These are phyloP conservation scores for Aspidiotus destructor DNA, from an alignment of 2,888 invertebrate species.

Conservation along the genomic window DNA sequence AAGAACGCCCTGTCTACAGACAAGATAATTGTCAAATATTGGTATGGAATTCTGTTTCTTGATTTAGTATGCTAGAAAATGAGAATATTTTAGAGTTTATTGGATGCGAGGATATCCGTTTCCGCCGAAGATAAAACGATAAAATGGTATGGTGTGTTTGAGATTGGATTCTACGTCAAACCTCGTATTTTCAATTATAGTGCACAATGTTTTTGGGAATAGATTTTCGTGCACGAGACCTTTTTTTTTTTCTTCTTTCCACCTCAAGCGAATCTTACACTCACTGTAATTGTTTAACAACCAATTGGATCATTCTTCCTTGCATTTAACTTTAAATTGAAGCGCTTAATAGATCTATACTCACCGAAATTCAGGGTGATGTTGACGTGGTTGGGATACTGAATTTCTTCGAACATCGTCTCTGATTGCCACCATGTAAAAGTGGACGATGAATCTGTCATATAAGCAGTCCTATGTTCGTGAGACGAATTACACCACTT, in stretches of 20 bases:
- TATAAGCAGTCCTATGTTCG: constrained; percentile 60
- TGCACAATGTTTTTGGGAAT: no score
- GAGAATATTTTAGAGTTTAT: no score
- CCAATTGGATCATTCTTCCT: background rate
- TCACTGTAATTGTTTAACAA: background rate
- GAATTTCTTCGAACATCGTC: constrained; percentile 89
- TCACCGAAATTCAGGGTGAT: constrained; percentile 77
- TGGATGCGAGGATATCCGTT: no score
- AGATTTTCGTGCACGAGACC: no score
- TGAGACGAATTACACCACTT: constrained; percentile 58
- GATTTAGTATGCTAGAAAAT: no score
- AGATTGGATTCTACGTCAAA: no score
- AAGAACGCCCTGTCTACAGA: no score
- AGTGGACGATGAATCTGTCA: constrained; percentile 78
- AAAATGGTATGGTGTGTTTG: no score
- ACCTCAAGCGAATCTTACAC: background rate
- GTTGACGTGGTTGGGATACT: constrained; percentile 85
- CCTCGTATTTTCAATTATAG: no score
- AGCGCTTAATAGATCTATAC: constrained; percentile 36
- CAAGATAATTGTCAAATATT: no score
- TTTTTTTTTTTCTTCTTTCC: background rate
- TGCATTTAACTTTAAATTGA: background rate
- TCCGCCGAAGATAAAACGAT: no score
- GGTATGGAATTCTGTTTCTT: no score
- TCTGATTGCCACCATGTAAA: constrained; percentile 98